These are phyloP conservation scores for Drosophila santomea DNA, from an alignment of 1,140 invertebrate species.

Conservation along the genomic window DNA sequence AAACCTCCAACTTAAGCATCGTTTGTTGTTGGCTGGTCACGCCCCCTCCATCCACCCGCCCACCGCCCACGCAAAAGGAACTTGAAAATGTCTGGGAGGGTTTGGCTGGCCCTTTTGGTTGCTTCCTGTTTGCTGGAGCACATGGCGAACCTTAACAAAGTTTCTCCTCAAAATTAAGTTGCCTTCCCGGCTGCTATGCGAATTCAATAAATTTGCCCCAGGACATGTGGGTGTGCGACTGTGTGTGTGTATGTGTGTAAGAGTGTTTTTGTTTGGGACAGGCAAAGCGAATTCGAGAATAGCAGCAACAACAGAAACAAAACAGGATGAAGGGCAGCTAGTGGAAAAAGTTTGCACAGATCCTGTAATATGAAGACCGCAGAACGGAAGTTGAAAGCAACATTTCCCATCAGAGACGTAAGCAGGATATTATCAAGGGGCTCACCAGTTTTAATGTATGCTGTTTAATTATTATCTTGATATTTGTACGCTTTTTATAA, in stretches of 20 bases:
- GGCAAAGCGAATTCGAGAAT: slow-evolving; percentile 21
- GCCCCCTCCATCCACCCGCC: neutral
- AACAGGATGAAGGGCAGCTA: slow-evolving; percentile 40
- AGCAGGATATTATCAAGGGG: slow-evolving; percentile 7
- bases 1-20: slow-evolving; percentile 27
- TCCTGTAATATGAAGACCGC: slow-evolving; percentile 64
- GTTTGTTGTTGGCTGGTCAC: slow-evolving; percentile 28
- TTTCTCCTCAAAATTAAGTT: slow-evolving; percentile 76
- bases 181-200: slow-evolving; percentile 62
- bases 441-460: neutral
- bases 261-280: slow-evolving; percentile 1
- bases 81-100: slow-evolving; percentile 63
- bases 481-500: neutral
- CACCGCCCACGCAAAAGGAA: slow-evolving; percentile 31
- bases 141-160: slow-evolving; percentile 76
- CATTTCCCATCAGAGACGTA: slow-evolving; percentile 8
- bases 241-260: slow-evolving; percentile 6
- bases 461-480: neutral
- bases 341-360: slow-evolving; percentile 57
- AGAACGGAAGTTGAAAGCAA: slow-evolving; percentile 46
- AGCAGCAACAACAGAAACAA: slow-evolving; percentile 52
- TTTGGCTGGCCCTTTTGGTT: slow-evolving; percentile 33
- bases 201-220: slow-evolving; percentile 75
- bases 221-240: slow-evolving; percentile 35
- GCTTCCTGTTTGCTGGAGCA: slow-evolving; percentile 40